These are phyloP conservation scores for Pomacea maculata DNA, from an alignment of 1,140 invertebrate genomes.

Conservation along the genomic window DNA sequence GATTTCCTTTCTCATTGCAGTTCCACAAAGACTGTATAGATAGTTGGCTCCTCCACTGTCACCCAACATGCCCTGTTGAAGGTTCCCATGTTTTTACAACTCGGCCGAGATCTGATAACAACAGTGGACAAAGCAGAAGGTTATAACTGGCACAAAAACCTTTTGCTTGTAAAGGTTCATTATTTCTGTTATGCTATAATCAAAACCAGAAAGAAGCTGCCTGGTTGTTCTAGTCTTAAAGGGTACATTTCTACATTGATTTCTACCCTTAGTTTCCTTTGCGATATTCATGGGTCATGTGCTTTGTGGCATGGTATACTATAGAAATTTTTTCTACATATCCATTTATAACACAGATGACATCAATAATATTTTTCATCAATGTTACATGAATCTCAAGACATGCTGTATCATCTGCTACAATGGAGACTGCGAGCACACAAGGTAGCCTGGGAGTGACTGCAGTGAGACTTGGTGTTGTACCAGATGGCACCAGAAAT, in stretches of 20 bases:
- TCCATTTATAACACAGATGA: too few relatives aligned
- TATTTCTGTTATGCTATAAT: background rate
- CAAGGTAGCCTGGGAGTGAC: background rate
- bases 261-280: background rate
- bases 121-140: background rate
- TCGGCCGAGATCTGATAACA: slow-evolving; percentile 7
- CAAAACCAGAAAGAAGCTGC: background rate
- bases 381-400: background rate
- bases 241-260: background rate
- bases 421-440: background rate
- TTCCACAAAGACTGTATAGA: slow-evolving; percentile 65
- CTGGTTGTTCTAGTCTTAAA: background rate
- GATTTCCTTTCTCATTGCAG: slow-evolving; percentile 31
- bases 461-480: slow-evolving; percentile 1
- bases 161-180: background rate
- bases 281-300: too few relatives aligned
- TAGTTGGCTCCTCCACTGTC: slow-evolving; percentile 62
- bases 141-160: background rate
- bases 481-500: background rate
- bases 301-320: too few relatives aligned
- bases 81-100: slow-evolving; percentile 42
- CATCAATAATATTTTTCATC: too few relatives aligned
- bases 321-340: too few relatives aligned
- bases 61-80: slow-evolving; percentile 63
- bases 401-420: background rate